Percentiles rank a stretch among this genome's conserved stretches.
These are phyloP conservation scores for Aplysia californica DNA, from an alignment of 1,140 invertebrate genomes.

Conservation along the genomic window DNA sequence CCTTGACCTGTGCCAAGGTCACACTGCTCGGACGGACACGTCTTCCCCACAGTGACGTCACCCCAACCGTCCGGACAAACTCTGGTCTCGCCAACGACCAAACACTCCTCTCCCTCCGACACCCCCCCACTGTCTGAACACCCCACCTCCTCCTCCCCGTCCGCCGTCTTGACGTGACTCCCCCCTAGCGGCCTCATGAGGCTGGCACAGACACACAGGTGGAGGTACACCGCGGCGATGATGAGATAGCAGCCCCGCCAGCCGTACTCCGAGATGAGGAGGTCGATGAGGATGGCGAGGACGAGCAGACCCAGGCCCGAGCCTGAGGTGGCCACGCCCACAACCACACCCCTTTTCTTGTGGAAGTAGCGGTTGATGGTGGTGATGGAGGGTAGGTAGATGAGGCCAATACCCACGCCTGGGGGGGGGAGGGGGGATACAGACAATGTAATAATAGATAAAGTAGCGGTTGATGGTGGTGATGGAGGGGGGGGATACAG, in stretches of 20 bases:
- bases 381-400: constrained; percentile 97
- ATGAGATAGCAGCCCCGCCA: constrained; percentile 77
- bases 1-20: no score
- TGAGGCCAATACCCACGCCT: constrained; percentile 87
- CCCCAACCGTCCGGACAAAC: no score
- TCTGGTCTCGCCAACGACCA: no score
- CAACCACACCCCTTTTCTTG: constrained; percentile 92
- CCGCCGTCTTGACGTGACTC: no score
- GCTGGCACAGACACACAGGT: constrained; percentile 89
- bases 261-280: constrained; percentile 74
- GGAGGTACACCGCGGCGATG: constrained; percentile 86
- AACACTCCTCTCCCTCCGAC: no score
- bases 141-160: no score
- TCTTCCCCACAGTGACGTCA: no score
- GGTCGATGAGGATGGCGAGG: constrained; percentile 73
- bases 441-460: no score
- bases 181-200: constrained; percentile 26
- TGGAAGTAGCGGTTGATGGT: constrained; percentile 98
- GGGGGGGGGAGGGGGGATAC: no score
- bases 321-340: constrained; percentile 95
- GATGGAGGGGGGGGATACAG: no score
- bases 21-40: no score
- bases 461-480: constrained; percentile 99
- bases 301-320: constrained; percentile 89
- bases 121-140: no score